phyloP scores from a whole-genome alignment of 2,113 vertebrate genomes.

The Glareola pratincola region DNA sequence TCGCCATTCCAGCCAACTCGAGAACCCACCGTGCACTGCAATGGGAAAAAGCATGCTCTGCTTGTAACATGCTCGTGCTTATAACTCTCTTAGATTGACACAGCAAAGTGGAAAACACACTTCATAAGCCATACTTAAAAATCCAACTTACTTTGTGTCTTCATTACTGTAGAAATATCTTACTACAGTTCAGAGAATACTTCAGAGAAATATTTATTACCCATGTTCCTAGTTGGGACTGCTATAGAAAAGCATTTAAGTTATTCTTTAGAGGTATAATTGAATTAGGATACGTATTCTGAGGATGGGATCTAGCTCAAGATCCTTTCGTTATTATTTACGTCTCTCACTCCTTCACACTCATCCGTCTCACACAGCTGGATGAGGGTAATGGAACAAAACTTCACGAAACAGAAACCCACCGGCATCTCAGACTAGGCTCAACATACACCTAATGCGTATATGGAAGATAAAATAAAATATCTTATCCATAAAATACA shows the following conservation, averaged over 20 bases:
- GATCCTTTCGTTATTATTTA: background rate
- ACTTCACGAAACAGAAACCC: background rate
- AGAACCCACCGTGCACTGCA: constrained; percentile 91
- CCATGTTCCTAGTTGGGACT: background rate
- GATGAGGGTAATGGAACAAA: background rate
- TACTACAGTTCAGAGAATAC: background rate
- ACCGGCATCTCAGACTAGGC: background rate
- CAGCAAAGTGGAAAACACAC: background rate
- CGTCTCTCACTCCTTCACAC: background rate
- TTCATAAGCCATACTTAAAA: background rate
- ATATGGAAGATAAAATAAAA: background rate
- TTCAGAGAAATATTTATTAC: background rate
- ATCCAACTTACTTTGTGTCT: accelerated
- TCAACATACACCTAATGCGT: background rate
- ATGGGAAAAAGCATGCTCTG: background rate
- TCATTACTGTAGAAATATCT: background rate
- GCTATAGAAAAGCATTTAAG: background rate
- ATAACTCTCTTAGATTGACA: background rate
- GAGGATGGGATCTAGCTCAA: background rate
- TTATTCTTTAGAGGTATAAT: background rate
- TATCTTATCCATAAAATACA: background rate
- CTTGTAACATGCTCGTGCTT: background rate
- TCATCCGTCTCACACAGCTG: background rate
- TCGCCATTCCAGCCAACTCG: constrained; percentile 88
- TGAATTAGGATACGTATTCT: background rate